These are phyloP conservation scores for Sphinx pinastri DNA, from an alignment of 2,888 invertebrate genomes.

Conservation along the genomic window DNA sequence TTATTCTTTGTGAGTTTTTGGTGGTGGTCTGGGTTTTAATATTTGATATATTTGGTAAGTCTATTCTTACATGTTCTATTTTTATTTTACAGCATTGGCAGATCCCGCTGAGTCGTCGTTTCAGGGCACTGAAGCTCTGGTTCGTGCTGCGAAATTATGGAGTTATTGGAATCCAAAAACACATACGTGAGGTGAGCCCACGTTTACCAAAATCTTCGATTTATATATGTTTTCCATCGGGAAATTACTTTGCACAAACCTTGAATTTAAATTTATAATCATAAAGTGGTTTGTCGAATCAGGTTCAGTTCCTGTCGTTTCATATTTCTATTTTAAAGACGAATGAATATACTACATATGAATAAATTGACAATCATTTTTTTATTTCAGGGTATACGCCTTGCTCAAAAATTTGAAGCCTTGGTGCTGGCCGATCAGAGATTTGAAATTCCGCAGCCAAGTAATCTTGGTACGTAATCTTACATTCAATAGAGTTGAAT, in stretches of 20 bases:
- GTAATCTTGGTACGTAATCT: slow-evolving; percentile 87
- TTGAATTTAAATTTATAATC: no score
- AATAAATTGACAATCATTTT: not conserved
- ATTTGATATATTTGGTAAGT: no score
- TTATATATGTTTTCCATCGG: no score
- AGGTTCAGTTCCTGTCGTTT: no score
- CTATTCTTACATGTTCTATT: not conserved
- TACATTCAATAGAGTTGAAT: no score
- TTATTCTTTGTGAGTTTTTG: not conserved
- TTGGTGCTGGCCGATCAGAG: slow-evolving; percentile 91
- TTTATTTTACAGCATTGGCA: slow-evolving; percentile 94
- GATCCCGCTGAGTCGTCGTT: slow-evolving; percentile 96
- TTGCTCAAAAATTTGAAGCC: slow-evolving; percentile 96
- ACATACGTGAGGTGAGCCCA: slow-evolving; percentile 91
- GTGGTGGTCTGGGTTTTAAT: not conserved
- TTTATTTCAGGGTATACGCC: slow-evolving; percentile 88
- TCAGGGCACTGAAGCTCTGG: slow-evolving; percentile 97
- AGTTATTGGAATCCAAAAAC: slow-evolving; percentile 94
- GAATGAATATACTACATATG: no score
- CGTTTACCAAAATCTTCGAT: not conserved
- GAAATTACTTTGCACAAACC: no score
- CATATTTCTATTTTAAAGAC: no score
- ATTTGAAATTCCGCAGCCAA: slow-evolving; percentile 94
- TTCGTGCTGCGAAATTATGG: slow-evolving; percentile 98
- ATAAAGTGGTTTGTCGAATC: no score